A percentile compares a stretch with the other conserved stretches of the same genome.
phyloP scores from a whole-genome alignment of 1,140 invertebrate genomes.

The Anastrepha ludens region DNA sequence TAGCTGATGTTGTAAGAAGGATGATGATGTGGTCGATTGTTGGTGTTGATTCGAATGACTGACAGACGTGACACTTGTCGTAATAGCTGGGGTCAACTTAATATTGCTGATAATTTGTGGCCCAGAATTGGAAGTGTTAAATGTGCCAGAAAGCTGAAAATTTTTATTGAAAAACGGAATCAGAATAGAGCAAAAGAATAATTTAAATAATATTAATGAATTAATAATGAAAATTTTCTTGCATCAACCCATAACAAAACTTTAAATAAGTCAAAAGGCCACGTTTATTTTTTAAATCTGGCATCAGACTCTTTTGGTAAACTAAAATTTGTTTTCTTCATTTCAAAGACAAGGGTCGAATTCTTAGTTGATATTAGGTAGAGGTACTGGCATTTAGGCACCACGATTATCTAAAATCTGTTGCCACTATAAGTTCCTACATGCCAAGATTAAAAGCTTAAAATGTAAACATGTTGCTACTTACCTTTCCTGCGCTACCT shows the following conservation, averaged over 20 bases:
- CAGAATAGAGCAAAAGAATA: neutral
- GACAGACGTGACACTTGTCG: slow-evolving; percentile 42
- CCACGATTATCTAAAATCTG: too few species aligned
- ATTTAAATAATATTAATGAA: neutral
- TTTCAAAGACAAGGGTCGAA: too few species aligned
- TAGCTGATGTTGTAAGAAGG: slow-evolving; percentile 57
- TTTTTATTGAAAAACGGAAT: neutral
- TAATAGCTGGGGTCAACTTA: slow-evolving; percentile 62
- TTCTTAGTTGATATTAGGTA: too few species aligned
- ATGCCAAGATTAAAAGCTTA: neutral
- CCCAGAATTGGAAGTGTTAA: slow-evolving; percentile 43
- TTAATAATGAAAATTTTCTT: too few species aligned
- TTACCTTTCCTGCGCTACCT: slow-evolving; percentile 26
- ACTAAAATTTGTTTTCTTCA: too few species aligned
- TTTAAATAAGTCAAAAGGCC: too few species aligned
- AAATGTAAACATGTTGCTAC: neutral
- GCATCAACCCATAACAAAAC: too few species aligned
- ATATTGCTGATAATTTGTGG: slow-evolving; percentile 69
- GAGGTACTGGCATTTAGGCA: too few species aligned
- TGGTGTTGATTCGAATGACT: slow-evolving; percentile 28
- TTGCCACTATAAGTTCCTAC: too few species aligned
- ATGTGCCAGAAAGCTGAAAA: slow-evolving; percentile 42
- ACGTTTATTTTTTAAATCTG: too few species aligned
- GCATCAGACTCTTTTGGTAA: too few species aligned
- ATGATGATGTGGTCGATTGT: slow-evolving; percentile 36